Conservation (phyloP, 2,797 vertebrate species). For the Megalops cyprinoides region DNA sequence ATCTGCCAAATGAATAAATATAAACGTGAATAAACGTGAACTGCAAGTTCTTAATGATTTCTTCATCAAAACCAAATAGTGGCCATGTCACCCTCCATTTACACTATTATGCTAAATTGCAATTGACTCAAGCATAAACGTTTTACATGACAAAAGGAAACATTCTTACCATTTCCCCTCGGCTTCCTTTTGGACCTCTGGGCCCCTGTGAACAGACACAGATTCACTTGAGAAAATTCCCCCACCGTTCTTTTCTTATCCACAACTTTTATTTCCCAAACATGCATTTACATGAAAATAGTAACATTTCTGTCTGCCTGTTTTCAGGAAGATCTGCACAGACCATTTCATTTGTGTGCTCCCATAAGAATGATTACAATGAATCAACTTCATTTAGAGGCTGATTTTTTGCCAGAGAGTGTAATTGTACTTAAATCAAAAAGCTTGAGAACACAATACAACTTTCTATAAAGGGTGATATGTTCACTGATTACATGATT, state of each 20-base stretch:
- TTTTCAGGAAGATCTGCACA: background rate
- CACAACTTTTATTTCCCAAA: background rate
- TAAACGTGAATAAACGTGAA: too few species aligned
- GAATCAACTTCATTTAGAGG: conserved; percentile 16
- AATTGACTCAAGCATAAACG: background rate
- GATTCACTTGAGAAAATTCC: background rate
- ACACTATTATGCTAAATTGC: background rate
- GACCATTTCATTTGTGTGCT: background rate
- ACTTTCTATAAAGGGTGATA: conserved; percentile 19
- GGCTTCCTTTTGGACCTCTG: conserved; percentile 84
- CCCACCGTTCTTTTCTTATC: background rate
- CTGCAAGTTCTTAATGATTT: too few species aligned
- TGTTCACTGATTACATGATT: background rate
- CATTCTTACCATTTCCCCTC: conserved; percentile 89
- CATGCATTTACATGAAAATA: background rate
- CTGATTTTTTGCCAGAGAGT: conserved; percentile 20
- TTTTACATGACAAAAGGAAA: conserved; percentile 9
- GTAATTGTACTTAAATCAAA: background rate
- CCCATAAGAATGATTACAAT: conserved; percentile 5
- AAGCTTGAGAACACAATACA: conserved; percentile 20
- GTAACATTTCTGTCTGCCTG: background rate
- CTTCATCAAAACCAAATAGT: background rate
- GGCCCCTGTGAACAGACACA: conserved; percentile 73
- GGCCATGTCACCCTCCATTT: too few species aligned
- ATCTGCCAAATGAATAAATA: too few species aligned